These are phyloP conservation scores for Eupristina koningsbergeri DNA, from an alignment of 1,140 invertebrate genomes.

Conservation along the genomic window DNA sequence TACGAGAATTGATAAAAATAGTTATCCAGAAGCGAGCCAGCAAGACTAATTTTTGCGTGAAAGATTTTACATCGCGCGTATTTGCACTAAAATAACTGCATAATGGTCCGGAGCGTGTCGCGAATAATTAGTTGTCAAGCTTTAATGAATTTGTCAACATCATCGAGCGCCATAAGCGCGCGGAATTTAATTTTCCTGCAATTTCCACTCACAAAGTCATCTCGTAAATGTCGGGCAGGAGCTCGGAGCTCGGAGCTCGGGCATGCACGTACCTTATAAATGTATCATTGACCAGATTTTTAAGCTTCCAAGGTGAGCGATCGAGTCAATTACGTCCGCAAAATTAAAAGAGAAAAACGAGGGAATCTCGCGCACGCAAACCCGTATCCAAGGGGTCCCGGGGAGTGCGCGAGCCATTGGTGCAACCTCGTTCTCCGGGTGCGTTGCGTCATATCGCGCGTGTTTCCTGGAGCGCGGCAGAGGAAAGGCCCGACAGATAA, in stretches of 20 bases:
- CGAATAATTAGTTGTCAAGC: neutral
- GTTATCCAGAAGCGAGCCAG: neutral
- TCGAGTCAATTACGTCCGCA: neutral
- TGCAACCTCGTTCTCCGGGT: slow-evolving; percentile 16
- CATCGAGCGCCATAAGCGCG: neutral
- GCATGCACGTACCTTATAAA: neutral
- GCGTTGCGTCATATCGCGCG: slow-evolving; percentile 32
- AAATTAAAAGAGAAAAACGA: neutral
- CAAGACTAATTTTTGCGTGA: neutral
- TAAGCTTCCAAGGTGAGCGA: neutral
- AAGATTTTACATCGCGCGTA: neutral
- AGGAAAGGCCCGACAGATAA: slow-evolving; percentile 53
- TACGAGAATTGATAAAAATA: neutral
- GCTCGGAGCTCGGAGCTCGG: no score
- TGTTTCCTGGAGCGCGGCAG: slow-evolving; percentile 52
- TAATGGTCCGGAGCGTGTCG: neutral
- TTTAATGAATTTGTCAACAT: neutral
- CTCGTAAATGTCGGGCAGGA: neutral
- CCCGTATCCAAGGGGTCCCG: slow-evolving; percentile 1
- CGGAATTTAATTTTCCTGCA: neutral
- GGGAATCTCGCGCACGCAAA: neutral
- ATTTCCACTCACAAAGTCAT: neutral
- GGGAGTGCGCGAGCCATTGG: neutral
- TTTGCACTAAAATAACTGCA: neutral
- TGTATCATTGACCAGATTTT: neutral